Conservation (phyloP, 35 echinoderm and acorn worm genomes). For the Eucidaris tribuloides region DNA sequence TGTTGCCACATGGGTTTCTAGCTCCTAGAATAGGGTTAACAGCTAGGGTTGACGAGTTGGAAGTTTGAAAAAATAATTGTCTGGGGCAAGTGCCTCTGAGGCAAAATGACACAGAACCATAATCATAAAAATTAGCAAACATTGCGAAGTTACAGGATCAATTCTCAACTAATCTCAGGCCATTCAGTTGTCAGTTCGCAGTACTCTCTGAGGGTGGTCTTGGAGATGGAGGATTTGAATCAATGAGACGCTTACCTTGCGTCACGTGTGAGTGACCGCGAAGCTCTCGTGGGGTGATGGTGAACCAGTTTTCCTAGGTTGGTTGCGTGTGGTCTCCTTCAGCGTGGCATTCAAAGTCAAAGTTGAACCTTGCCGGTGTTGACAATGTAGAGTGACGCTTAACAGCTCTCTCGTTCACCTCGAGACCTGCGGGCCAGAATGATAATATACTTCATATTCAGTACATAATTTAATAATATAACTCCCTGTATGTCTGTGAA, state of each 20-base stretch:
- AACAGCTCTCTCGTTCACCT: slow-evolving; percentile 96
- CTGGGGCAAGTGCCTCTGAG: too few species aligned
- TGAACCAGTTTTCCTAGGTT: slow-evolving; percentile 63
- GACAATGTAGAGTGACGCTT: slow-evolving; percentile 92
- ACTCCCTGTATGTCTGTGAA: too few species aligned
- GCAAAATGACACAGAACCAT: too few species aligned
- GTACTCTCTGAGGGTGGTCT: slow-evolving; percentile 67
- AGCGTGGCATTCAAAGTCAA: slow-evolving; percentile 92
- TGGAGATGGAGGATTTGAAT: slow-evolving; percentile 81
- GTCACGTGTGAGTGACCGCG: slow-evolving; percentile 67
- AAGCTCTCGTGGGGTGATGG: slow-evolving; percentile 83
- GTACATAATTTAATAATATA: too few species aligned
- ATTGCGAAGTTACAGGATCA: too few species aligned
- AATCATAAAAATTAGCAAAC: too few species aligned
- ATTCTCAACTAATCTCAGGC: too few species aligned
- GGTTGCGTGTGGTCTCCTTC: slow-evolving; percentile 41
- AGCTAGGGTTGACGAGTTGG: too few species aligned
- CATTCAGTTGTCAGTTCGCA: slow-evolving; percentile 84
- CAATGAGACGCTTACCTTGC: slow-evolving; percentile 75
- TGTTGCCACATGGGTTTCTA: too few species aligned
- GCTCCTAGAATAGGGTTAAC: too few species aligned
- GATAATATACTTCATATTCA: not conserved
- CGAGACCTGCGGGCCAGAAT: slow-evolving; percentile 48
- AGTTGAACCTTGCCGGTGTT: slow-evolving; percentile 99
- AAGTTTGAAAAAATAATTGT: too few species aligned